These are phyloP conservation scores for Leucoraja ocellata DNA, from an alignment of 2,797 vertebrate species.

Conservation along the genomic window DNA sequence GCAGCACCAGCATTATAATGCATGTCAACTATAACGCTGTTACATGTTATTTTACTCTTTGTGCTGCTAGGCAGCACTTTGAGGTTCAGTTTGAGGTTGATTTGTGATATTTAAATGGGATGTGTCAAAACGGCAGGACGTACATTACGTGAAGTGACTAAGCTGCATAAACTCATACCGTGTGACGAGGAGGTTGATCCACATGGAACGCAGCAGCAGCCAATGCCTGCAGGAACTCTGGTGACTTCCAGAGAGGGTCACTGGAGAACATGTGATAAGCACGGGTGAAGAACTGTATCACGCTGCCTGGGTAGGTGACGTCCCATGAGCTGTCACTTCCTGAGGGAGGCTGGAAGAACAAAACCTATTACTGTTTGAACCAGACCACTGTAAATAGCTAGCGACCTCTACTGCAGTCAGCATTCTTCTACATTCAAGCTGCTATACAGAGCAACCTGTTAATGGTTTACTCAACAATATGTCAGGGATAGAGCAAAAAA, in stretches of 20 bases:
- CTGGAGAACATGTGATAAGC: slow-evolving; percentile 66
- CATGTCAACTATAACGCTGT: too few species aligned
- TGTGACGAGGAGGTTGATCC: slow-evolving; percentile 44
- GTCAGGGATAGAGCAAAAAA: too few species aligned
- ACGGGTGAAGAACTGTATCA: slow-evolving; percentile 79
- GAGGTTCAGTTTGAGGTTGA: background rate
- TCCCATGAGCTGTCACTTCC: slow-evolving; percentile 60
- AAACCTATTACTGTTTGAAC: background rate
- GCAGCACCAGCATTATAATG: too few species aligned
- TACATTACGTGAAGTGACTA: background rate
- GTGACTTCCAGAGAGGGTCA: slow-evolving; percentile 72
- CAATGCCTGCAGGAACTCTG: slow-evolving; percentile 69
- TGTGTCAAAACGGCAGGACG: background rate
- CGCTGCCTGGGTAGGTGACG: slow-evolving; percentile 58
- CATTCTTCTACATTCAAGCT: background rate
- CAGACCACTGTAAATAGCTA: too few species aligned
- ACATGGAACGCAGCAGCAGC: slow-evolving; percentile 63
- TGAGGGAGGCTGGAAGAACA: slow-evolving; percentile 49
- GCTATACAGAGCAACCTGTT: background rate
- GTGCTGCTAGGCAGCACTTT: too few species aligned
- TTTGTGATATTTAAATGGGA: background rate
- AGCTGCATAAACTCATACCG: slow-evolving; percentile 58
- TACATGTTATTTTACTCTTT: too few species aligned
- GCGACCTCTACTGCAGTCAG: background rate
- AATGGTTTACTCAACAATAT: too few species aligned